Base-by-base conservation (phyloP, 2,113 vertebrate species). In the Laticauda laticaudata region DNA sequence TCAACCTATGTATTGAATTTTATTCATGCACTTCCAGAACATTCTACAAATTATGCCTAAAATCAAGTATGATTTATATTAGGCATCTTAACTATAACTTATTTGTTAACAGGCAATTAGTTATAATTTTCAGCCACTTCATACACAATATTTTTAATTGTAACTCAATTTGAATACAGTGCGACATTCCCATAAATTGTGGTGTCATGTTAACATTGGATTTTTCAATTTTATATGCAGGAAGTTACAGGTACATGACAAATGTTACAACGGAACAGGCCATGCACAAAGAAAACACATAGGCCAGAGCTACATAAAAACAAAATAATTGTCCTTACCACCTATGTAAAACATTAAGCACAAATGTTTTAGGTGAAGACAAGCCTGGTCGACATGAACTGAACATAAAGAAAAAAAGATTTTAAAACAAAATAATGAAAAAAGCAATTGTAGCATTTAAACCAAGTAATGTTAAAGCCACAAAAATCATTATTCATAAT, bases 261-360 rank as follows among this genome's bases (percentile, higher is more conserved):
- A 97, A 90, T 95, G 92, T 96, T 96, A 97, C 86, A 93, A 54
- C 86, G 93, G 92, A 96, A 95, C 95, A 96, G 94, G 96, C 94
- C 97, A 97, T 97, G 97, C 97, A 98, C 90, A 85, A 93, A 95
- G 92, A 94, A 87, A 92, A 95, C 92, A 92, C 93, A 96, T 92
- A 54, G 94, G 96, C 95, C 97, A 97, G 94, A 96, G 95, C 93
- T 96, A 93, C 95, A 94, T 39, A 95, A 95, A 96, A 91, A 90
- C 94, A 91, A 94, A 75, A 91, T 93, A 57, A 93, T 97, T 95
- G 95, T 98, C 97, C 98, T 99, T 98, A 99, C 98, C 98, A 99
- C 97, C 98, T 98, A 98, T 98, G 98, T 97, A 98, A 97, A 98
- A 98, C 97, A 98, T 98, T 98, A 98, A 98, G 96, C 96, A 98